Conservation (phyloP, 2,113 vertebrate species). For the Apistogramma diplotaenia region DNA sequence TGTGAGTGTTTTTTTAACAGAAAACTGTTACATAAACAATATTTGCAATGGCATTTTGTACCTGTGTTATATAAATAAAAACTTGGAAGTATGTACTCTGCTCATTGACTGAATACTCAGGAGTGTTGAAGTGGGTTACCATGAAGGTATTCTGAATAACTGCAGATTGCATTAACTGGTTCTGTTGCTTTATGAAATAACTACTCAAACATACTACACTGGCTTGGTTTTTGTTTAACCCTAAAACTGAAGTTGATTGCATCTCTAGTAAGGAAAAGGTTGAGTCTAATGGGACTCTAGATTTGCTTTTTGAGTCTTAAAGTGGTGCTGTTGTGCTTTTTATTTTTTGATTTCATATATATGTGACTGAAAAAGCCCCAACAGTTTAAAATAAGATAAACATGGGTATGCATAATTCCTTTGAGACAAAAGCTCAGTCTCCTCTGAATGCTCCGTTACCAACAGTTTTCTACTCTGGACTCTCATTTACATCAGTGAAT, state of each 20-base stretch:
- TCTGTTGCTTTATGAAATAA: background rate
- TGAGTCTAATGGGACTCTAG: no score
- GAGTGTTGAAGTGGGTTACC: background rate
- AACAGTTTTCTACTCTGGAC: background rate
- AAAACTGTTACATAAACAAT: constrained; percentile 17
- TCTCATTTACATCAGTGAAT: background rate
- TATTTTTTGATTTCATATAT: no score
- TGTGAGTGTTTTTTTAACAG: background rate
- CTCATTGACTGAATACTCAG: background rate
- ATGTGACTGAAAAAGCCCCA: no score
- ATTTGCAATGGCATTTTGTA: constrained; percentile 37
- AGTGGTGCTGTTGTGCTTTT: no score
- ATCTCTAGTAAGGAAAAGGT: no score
- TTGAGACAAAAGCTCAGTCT: no score
- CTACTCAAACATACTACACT: background rate
- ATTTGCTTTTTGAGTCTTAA: no score
- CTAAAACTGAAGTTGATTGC: no score
- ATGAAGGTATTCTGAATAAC: background rate
- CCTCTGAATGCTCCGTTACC: background rate
- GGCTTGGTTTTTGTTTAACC: no score
- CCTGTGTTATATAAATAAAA: constrained; percentile 12
- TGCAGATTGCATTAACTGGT: background rate
- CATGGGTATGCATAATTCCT: no score
- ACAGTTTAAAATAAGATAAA: no score
- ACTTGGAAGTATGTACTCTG: background rate